phyloP scores from a whole-genome alignment of 2,888 invertebrate species.

The Bruchidius siliquastri region DNA sequence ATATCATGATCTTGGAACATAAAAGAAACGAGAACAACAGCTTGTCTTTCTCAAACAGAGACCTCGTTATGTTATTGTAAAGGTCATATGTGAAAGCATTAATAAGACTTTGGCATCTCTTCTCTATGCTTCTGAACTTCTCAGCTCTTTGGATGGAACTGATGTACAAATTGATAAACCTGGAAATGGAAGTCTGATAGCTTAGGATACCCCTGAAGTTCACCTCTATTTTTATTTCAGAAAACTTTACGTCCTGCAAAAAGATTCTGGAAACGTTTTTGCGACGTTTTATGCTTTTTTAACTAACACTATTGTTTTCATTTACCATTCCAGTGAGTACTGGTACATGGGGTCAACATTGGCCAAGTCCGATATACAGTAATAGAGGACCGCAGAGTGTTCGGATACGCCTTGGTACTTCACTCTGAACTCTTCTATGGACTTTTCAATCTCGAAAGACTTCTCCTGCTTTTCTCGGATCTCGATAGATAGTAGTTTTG shows the following conservation, averaged over 20 bases:
- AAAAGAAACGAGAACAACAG: slow-evolving; percentile 76
- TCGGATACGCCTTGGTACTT: slow-evolving; percentile 74
- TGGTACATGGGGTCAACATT: slow-evolving; percentile 88
- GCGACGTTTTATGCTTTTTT: not conserved
- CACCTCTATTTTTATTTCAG: too few species aligned
- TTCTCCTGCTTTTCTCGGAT: slow-evolving; percentile 78
- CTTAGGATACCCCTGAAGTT: too few species aligned
- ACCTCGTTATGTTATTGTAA: slow-evolving; percentile 74
- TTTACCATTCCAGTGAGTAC: slow-evolving; percentile 72
- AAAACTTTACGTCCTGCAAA: too few species aligned
- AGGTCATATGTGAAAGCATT: slow-evolving; percentile 76
- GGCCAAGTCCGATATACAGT: slow-evolving; percentile 76
- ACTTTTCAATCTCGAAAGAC: slow-evolving; percentile 69
- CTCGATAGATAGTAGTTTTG: slow-evolving; percentile 75
- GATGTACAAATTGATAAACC: slow-evolving; percentile 57
- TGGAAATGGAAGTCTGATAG: not conserved
- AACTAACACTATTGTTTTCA: not conserved
- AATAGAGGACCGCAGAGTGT: slow-evolving; percentile 75
- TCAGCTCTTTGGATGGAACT: slow-evolving; percentile 71
- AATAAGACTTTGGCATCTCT: slow-evolving; percentile 63
- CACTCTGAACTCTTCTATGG: slow-evolving; percentile 70
- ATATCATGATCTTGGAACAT: slow-evolving; percentile 65
- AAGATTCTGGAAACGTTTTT: too few species aligned
- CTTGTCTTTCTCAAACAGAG: slow-evolving; percentile 83
- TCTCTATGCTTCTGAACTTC: slow-evolving; percentile 66